A percentile compares a stretch with the other conserved stretches of the same genome.
Conservation (phyloP, 2,888 invertebrate genomes). For the Cyclophora albipunctata region DNA sequence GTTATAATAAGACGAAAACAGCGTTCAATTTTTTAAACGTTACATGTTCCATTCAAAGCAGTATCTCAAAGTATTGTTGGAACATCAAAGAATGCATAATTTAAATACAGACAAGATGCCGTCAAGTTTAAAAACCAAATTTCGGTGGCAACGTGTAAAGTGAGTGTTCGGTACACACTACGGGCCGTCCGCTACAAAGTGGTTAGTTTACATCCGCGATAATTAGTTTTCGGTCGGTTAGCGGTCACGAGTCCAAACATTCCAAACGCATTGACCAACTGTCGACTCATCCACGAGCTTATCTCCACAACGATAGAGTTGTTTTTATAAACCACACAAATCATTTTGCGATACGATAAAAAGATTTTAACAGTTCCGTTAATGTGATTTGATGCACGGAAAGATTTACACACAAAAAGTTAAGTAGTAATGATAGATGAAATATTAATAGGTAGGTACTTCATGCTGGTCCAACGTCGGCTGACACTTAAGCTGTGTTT, state of each 20-base stretch:
- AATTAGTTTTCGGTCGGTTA: conserved; percentile 57
- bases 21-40: no score
- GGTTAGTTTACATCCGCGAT: conserved; percentile 37
- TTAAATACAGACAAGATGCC: conserved; percentile 8
- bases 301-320: conserved; percentile 47
- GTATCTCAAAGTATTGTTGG: no score
- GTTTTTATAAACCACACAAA: conserved; percentile 47
- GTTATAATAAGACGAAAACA: no score
- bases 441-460: no score
- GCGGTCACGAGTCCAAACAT: conserved; percentile 55
- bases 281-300: conserved; percentile 51
- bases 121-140: not conserved
- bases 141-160: conserved; percentile 8
- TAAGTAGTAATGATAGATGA: no score
- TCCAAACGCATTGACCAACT: conserved; percentile 37
- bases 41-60: no score
- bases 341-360: conserved; percentile 31
- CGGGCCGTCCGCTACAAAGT: conserved; percentile 12
- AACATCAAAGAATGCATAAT: conserved; percentile 8
- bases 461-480: no score
- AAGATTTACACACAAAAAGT: no score
- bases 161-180: conserved; percentile 7
- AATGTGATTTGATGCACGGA: not conserved
- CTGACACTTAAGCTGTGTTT: conserved; percentile 25
- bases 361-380: conserved; percentile 18